Conservation (phyloP, 2,797 vertebrate genomes). For the Tolypeutes matacus region DNA sequence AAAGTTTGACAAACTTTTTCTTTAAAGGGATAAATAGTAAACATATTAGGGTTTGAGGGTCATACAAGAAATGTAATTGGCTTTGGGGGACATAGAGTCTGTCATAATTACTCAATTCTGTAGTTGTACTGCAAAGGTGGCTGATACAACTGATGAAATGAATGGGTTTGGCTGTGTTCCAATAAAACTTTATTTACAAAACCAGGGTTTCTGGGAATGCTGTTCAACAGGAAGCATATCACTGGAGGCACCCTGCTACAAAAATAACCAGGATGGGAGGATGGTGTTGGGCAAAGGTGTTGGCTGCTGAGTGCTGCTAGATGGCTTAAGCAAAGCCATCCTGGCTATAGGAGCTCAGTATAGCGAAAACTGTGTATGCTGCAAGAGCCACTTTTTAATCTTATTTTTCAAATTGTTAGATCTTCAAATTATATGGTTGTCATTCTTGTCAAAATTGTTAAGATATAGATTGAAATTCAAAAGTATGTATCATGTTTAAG, state of each 20-base stretch:
- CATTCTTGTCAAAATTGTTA: not conserved
- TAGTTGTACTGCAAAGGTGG: accelerated
- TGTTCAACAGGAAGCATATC: not conserved
- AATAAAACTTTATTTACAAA: not conserved
- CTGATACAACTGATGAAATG: not conserved
- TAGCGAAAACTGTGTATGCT: not conserved
- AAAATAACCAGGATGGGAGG: not conserved
- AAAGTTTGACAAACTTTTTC: not conserved
- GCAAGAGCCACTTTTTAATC: not conserved
- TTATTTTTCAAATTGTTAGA: not conserved
- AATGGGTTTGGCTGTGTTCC: not conserved
- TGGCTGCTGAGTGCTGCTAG: not conserved
- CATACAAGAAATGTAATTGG: not conserved
- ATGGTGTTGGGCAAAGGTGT: too few species aligned
- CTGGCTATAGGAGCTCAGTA: accelerated
- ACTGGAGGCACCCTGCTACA: accelerated
- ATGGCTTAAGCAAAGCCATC: too few species aligned
- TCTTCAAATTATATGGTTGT: not conserved
- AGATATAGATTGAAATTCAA: not conserved
- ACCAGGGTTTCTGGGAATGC: not conserved
- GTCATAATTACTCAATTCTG: not conserved
- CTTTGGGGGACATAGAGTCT: too few species aligned
- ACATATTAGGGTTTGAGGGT: not conserved
- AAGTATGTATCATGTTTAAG: not conserved
- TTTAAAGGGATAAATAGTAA: not conserved